Base-by-base conservation (phyloP, 2,888 invertebrate species). In the Rambutsinella grinnellia region DNA sequence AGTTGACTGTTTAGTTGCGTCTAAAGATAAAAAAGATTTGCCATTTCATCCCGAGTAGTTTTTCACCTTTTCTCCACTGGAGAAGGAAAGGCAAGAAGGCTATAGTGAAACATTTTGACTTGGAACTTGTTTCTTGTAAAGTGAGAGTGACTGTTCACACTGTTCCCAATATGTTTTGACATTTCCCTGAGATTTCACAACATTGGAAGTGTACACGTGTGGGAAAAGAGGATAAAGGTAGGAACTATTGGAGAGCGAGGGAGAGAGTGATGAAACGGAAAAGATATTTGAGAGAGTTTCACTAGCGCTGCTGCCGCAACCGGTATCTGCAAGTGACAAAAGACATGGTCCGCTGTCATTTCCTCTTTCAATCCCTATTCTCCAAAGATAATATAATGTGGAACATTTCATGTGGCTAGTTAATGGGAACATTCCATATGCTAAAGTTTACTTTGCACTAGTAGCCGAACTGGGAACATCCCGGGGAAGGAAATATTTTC, bases 211-310 rank as follows among this genome's bases (percentile, higher is more conserved):
- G 36, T 36, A 36, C 36, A 36, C 36, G 36, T 36, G 36, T 36
- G 13, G 36, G 36, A 36, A 36, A 13, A 13, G 13, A 36, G 13
- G 36, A 36, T 8, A 13, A 36, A 36, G 36, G 36, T 36, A n/a
- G n/a, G n/a, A n/a, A n/a, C n/a, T n/a, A n/a, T n/a, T n/a, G n/a
- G 36, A 36, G 36, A 36, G 13, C 6, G 36, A 36, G 36, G 13
- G 36, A 36, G 13, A 36, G 36, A 36, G 36, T 36, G 58, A 19
- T 44, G 58, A 58, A 58, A 44, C 44, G 21, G 24, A 44, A 58
- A 58, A 58, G 58, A 36, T 36, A 36, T 36, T 36, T 36, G 36
- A 36, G 36, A 36, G 36, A 8, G 36, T 36, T 36, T 13, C n/a
- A n/a, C 36, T 36, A 36, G 13, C 36, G 13, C 6, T 36, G 5